Percentiles rank a stretch among this genome's conserved stretches.
Conservation (phyloP, 1,140 invertebrate genomes). For the Lineus longissimus region DNA sequence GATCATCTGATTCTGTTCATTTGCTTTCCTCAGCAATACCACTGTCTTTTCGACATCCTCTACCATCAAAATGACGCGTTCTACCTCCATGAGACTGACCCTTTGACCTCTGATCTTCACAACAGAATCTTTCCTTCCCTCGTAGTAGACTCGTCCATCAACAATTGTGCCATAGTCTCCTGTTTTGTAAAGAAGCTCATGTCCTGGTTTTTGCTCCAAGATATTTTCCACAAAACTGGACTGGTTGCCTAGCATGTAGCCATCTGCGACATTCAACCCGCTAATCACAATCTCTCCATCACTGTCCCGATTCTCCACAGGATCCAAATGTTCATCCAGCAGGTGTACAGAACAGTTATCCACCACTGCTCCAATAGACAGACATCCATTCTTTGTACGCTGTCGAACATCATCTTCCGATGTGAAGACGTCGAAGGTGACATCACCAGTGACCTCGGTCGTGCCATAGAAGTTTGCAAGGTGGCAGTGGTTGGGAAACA, state of each 20-base stretch:
- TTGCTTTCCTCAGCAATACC: not conserved
- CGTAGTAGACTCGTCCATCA: constrained; percentile 65
- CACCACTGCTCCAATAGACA: not conserved
- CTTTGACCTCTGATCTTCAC: constrained; percentile 78
- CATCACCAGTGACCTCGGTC: constrained; percentile 81
- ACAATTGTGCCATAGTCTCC: constrained; percentile 65
- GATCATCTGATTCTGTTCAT: not conserved
- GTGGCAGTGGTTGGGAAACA: constrained; percentile 62
- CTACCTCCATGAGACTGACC: constrained; percentile 77
- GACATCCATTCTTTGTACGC: not conserved
- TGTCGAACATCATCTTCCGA: constrained; percentile 59
- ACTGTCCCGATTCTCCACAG: too few relatives aligned
- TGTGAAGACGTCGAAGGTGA: constrained; percentile 64
- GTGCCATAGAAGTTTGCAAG: constrained; percentile 86
- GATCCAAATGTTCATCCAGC: not conserved
- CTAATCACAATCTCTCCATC: not conserved
- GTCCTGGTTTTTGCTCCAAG: not conserved
- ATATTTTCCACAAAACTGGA: not conserved
- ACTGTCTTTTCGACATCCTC: not conserved
- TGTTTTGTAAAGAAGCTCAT: not conserved
- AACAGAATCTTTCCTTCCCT: constrained; percentile 80
- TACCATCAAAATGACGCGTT: constrained; percentile 58
- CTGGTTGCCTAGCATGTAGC: not conserved
- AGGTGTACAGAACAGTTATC: not conserved
- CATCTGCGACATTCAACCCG: constrained; percentile 2